Percentiles rank a stretch among this genome's conserved stretches.
These are phyloP conservation scores for Parus major DNA, from an alignment of 2,113 vertebrate species.

Conservation along the genomic window DNA sequence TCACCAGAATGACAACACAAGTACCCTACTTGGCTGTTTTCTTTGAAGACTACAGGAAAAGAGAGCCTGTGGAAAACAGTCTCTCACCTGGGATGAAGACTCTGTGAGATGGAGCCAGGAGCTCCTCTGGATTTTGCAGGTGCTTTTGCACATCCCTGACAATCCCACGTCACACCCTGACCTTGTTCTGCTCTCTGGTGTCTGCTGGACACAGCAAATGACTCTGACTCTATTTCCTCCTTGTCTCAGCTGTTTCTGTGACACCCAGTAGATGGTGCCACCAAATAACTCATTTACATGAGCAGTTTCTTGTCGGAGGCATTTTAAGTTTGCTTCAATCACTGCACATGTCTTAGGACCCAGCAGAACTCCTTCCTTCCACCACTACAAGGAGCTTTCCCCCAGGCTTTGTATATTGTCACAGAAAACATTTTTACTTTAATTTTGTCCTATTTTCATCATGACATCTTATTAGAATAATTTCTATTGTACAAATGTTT, in stretches of 20 bases:
- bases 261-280: constrained; percentile 33
- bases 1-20: neutral
- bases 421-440: neutral
- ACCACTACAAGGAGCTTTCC: fast-evolving
- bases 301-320: neutral
- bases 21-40: neutral
- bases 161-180: fast-evolving
- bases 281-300: neutral
- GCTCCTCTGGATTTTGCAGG: neutral
- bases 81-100: neutral
- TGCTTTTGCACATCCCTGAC: neutral
- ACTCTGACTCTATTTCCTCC: fast-evolving
- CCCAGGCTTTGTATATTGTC: neutral
- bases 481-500: neutral
- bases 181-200: neutral
- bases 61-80: neutral
- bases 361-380: neutral
- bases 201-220: neutral
- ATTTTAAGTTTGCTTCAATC: neutral
- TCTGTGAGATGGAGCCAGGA: neutral
- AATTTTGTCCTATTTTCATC: neutral
- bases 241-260: neutral
- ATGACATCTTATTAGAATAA: neutral
- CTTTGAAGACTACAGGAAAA: neutral
- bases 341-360: neutral